Evolutionary conservation across 2,888 invertebrate genomes (phyloP).

Genomic region (Drosophila mercatorum): DNA sequence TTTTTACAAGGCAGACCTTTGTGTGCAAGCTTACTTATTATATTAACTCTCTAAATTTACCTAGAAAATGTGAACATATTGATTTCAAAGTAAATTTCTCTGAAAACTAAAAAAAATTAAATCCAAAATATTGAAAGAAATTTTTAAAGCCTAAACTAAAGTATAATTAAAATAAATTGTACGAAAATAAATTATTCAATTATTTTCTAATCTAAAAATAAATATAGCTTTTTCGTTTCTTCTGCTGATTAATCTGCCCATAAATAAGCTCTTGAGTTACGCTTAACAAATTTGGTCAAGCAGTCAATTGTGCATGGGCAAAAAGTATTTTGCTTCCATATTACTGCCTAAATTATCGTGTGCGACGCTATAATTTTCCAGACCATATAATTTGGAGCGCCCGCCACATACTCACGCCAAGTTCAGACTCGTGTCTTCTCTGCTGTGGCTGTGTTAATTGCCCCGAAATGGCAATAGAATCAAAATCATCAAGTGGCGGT

Average conservation of each 20-base stretch:
- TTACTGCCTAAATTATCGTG: not conserved
- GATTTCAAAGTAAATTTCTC: not conserved
- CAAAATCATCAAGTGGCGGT: constrained; percentile 17
- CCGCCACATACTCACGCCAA: constrained; percentile 5
- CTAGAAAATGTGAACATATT: no score
- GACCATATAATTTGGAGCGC: constrained; percentile 13
- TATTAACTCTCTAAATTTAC: not conserved
- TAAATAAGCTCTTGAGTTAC: not conserved
- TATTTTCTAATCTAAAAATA: not conserved
- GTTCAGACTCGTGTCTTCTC: constrained; percentile 22
- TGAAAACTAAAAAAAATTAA: not conserved
- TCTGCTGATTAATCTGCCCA: not conserved
- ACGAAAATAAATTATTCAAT: not conserved
- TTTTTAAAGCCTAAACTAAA: not conserved
- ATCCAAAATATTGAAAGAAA: not conserved
- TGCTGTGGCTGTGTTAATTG: constrained; percentile 20
- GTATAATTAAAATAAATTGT: not conserved
- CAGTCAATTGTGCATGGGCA: not conserved
- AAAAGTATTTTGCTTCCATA: not conserved
- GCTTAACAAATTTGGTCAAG: constrained; percentile 4
- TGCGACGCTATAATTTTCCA: constrained; percentile 13
- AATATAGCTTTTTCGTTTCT: not conserved
- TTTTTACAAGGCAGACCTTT: not conserved
- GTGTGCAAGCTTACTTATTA: not conserved
- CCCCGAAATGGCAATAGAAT: constrained; percentile 33